Conservation (phyloP, 2,797 vertebrate genomes). For the Crenuchus spilurus region DNA sequence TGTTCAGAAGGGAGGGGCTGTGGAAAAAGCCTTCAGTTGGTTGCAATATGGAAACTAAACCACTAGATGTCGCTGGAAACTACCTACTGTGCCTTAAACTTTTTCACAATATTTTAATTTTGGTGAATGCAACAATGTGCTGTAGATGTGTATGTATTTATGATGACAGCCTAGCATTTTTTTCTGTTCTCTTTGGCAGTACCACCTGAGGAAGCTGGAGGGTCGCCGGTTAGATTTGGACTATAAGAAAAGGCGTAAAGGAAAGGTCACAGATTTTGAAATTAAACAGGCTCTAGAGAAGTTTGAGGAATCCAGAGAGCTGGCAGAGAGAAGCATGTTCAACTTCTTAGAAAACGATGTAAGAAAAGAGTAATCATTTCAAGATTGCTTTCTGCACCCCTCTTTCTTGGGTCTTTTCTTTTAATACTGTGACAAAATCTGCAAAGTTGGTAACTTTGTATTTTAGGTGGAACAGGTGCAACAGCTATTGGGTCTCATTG, state of each 20-base stretch:
- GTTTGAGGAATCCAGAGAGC: slow-evolving; percentile 88
- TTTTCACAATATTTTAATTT: too few species aligned
- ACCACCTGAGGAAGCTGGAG: slow-evolving; percentile 85
- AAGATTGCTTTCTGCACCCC: too few species aligned
- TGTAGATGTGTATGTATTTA: not conserved
- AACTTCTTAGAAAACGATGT: slow-evolving; percentile 91
- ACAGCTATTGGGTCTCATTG: slow-evolving; percentile 81
- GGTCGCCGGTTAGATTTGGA: slow-evolving; percentile 87
- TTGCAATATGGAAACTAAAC: too few species aligned
- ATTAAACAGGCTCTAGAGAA: slow-evolving; percentile 86
- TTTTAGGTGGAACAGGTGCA: slow-evolving; percentile 85
- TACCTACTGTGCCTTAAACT: too few species aligned
- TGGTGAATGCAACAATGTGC: too few species aligned
- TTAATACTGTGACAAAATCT: too few species aligned
- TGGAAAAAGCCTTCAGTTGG: too few species aligned
- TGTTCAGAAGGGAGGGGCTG: too few species aligned
- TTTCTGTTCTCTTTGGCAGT: slow-evolving; percentile 65
- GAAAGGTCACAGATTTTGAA: slow-evolving; percentile 80
- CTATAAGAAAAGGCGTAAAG: slow-evolving; percentile 84
- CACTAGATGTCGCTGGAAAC: too few species aligned
- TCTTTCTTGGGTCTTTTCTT: too few species aligned
- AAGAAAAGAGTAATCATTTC: too few species aligned
- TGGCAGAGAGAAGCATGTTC: slow-evolving; percentile 92
- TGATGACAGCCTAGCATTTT: too few species aligned
- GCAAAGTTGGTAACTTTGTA: not conserved